Evolutionary conservation across 2,797 vertebrate genomes (phyloP).

Genomic region (Ptychadena robeensis): DNA sequence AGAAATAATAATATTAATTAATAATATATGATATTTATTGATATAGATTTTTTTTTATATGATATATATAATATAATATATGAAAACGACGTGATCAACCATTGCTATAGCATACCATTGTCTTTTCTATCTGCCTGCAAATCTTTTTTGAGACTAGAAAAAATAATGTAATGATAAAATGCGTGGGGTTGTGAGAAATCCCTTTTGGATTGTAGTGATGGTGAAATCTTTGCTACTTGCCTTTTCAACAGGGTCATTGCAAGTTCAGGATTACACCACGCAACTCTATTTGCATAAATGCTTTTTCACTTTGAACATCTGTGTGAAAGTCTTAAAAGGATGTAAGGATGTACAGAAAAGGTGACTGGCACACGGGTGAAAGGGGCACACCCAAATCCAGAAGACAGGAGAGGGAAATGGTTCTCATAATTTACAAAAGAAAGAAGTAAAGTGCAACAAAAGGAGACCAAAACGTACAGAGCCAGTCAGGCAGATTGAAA

Average conservation of each 20-base stretch:
- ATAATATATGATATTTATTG: too few species aligned
- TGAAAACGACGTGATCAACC: too few species aligned
- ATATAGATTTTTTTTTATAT: too few species aligned
- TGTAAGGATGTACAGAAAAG: not conserved
- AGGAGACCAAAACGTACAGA: not conserved
- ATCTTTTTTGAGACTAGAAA: too few species aligned
- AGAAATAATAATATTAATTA: too few species aligned
- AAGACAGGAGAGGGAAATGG: not conserved
- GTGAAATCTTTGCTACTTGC: constrained; percentile 15
- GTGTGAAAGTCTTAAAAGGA: constrained; percentile 36
- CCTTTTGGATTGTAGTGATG: constrained; percentile 29
- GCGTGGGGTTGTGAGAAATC: constrained; percentile 15
- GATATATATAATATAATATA: too few species aligned
- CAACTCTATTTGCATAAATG: constrained; percentile 1
- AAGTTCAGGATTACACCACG: constrained; percentile 45
- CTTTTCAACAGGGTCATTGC: constrained; percentile 31
- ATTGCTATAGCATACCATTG: not conserved
- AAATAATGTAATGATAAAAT: not conserved
- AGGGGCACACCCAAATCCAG: not conserved
- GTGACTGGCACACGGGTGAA: not conserved
- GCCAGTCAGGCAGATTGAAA: too few species aligned
- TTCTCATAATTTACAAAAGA: not conserved
- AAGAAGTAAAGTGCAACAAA: not conserved
- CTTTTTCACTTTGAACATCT: constrained; percentile 29
- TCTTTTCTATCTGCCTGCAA: not conserved